A percentile compares a stretch with the other conserved stretches of the same genome.
These are phyloP conservation scores for Lycophotia porphyrea DNA, from an alignment of 2,888 invertebrate genomes.

Conservation along the genomic window DNA sequence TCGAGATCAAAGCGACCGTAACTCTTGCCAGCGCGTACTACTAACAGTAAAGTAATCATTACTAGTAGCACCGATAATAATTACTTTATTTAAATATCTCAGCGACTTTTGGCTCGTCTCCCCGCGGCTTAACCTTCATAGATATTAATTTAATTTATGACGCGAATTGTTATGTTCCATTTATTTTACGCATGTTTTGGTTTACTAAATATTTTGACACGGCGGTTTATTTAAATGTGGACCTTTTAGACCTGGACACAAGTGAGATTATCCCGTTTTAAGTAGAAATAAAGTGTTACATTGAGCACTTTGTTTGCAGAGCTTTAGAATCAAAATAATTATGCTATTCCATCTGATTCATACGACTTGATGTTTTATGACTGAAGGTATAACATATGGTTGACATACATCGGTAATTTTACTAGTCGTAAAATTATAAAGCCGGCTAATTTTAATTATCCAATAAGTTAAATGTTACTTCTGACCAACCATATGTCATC, in stretches of 20 bases:
- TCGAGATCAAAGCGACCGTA: slow-evolving; percentile 82
- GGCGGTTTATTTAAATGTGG: slow-evolving; percentile 57
- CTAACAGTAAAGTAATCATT: slow-evolving; percentile 77
- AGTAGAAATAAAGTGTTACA: slow-evolving; percentile 26
- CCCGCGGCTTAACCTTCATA: slow-evolving; percentile 71
- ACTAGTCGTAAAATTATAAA: slow-evolving; percentile 47
- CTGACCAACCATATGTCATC: slow-evolving; percentile 39
- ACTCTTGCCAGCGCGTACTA: slow-evolving; percentile 76
- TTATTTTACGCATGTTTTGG: slow-evolving; percentile 70
- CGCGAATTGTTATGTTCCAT: slow-evolving; percentile 72
- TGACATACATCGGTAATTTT: slow-evolving; percentile 58
- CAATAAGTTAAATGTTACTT: slow-evolving; percentile 36
- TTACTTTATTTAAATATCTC: slow-evolving; percentile 71
- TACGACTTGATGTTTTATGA: slow-evolving; percentile 47
- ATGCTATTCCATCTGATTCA: slow-evolving; percentile 46
- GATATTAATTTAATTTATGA: slow-evolving; percentile 75
- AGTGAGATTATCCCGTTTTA: slow-evolving; percentile 31
- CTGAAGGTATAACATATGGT: slow-evolving; percentile 40
- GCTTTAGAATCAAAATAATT: slow-evolving; percentile 53
- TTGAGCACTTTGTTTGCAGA: slow-evolving; percentile 50
- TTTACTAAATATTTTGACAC: slow-evolving; percentile 61
- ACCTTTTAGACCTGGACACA: slow-evolving; percentile 49
- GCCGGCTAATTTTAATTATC: slow-evolving; percentile 51
- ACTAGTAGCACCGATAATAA: slow-evolving; percentile 68
- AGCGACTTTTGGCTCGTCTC: slow-evolving; percentile 69